Percentiles rank a stretch among this genome's conserved stretches.
Conservation (phyloP, 1,140 invertebrate species). For the Parasteatoda tepidariorum region DNA sequence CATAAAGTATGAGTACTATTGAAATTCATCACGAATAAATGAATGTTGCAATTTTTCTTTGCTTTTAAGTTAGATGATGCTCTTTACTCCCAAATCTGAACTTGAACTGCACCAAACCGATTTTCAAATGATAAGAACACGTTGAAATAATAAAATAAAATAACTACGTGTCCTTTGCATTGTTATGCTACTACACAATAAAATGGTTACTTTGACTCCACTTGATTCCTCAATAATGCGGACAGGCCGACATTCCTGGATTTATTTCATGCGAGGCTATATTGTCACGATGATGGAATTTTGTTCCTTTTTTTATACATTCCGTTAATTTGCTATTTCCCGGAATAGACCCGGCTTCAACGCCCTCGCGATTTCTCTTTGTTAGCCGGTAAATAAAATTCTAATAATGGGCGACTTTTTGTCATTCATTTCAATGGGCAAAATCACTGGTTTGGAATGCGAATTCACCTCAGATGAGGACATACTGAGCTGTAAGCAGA, state of each 20-base stretch:
- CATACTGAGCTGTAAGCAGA: not conserved
- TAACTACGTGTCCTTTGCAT: too few relatives aligned
- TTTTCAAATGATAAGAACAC: too few relatives aligned
- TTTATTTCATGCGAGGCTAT: not conserved
- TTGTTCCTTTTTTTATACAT: not conserved
- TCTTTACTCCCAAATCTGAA: too few relatives aligned
- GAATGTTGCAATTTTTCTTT: too few relatives aligned
- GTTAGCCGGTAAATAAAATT: not conserved
- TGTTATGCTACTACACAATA: too few relatives aligned
- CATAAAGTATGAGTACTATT: too few relatives aligned
- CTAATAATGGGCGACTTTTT: not conserved
- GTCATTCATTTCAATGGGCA: not conserved
- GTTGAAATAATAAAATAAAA: too few relatives aligned
- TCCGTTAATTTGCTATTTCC: slow-evolving; percentile 5
- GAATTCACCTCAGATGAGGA: not conserved
- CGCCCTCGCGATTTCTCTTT: not conserved
- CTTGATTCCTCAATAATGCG: not conserved
- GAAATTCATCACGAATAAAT: too few relatives aligned
- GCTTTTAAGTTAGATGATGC: too few relatives aligned
- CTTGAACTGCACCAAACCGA: too few relatives aligned
- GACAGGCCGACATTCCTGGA: not conserved
- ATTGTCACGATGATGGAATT: not conserved
- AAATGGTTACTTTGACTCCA: too few relatives aligned
- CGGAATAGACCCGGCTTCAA: not conserved
- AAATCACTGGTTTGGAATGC: not conserved